Evolutionary conservation across 2,797 vertebrate species (phyloP).

Genomic region (Synaphobranchus kaupii): DNA sequence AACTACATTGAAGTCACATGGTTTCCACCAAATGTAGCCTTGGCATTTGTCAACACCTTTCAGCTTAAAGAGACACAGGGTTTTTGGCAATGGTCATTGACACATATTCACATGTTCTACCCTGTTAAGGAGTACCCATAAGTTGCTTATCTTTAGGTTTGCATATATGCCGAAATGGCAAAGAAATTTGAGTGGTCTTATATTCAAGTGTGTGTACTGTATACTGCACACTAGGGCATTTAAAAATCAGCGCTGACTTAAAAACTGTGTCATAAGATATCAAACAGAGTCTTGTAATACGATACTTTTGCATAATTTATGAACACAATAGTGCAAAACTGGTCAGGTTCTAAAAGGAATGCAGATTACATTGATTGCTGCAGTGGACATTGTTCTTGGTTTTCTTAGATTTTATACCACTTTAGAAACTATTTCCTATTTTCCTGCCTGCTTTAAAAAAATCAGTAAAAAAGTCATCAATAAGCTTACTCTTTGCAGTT

Average conservation of each 20-base stretch:
- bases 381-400: not conserved
- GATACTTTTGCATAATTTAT: slow-evolving; percentile 1
- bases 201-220: not conserved
- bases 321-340: not conserved
- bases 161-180: not conserved
- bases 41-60: not conserved
- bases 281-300: not conserved
- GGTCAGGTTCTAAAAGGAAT: not conserved
- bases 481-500: not conserved
- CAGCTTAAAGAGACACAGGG: not conserved
- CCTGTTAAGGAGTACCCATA: not conserved
- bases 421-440: not conserved
- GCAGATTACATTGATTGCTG: not conserved
- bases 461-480: no score
- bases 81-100: not conserved
- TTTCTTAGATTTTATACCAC: not conserved
- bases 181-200: not conserved
- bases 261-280: not conserved
- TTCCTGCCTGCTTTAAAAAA: not conserved
- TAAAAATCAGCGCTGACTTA: not conserved
- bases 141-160: not conserved
- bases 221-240: not conserved
- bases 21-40: not conserved
- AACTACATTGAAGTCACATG: not conserved
- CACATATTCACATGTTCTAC: not conserved